A percentile compares a stretch with the other conserved stretches of the same genome.
These are phyloP conservation scores for Condylura cristata DNA, from an alignment of 2,113 vertebrate genomes.

Conservation along the genomic window DNA sequence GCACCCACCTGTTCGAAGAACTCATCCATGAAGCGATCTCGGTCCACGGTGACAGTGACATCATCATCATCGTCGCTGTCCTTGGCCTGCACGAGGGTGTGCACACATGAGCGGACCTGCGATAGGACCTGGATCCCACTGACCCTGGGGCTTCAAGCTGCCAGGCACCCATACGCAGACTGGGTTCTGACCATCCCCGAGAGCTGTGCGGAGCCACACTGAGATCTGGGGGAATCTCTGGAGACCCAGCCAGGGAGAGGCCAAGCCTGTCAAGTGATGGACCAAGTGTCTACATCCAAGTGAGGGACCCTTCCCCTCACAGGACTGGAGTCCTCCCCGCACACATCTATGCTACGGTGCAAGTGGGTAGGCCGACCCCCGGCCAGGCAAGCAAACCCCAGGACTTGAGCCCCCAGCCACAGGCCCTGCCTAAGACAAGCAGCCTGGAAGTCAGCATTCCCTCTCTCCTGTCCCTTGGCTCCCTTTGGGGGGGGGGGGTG, in stretches of 20 bases:
- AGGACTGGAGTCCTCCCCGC: neutral
- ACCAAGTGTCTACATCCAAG: neutral
- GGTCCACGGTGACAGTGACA: conserved; percentile 89
- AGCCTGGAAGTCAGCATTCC: neutral
- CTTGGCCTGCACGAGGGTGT: conserved; percentile 83
- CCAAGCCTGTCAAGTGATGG: neutral
- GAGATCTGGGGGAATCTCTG: neutral
- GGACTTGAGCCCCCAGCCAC: neutral
- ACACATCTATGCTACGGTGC: neutral
- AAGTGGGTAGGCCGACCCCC: neutral
- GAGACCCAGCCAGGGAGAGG: neutral
- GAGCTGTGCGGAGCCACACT: neutral
- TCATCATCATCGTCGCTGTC: conserved; percentile 91
- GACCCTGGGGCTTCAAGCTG: neutral
- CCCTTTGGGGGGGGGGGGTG: neutral
- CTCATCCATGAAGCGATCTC: conserved; percentile 91
- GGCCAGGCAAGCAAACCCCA: neutral
- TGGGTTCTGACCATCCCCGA: neutral
- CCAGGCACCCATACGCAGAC: fast-evolving
- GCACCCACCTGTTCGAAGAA: conserved; percentile 91
- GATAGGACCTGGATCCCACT: neutral
- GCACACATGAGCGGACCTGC: neutral
- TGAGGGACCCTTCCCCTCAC: neutral
- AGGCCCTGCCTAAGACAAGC: neutral
- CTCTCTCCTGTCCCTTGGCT: neutral